A percentile compares a stretch with the other conserved stretches of the same genome.
Conservation (phyloP, 1,140 invertebrate species). For the Nephotettix cincticeps region DNA sequence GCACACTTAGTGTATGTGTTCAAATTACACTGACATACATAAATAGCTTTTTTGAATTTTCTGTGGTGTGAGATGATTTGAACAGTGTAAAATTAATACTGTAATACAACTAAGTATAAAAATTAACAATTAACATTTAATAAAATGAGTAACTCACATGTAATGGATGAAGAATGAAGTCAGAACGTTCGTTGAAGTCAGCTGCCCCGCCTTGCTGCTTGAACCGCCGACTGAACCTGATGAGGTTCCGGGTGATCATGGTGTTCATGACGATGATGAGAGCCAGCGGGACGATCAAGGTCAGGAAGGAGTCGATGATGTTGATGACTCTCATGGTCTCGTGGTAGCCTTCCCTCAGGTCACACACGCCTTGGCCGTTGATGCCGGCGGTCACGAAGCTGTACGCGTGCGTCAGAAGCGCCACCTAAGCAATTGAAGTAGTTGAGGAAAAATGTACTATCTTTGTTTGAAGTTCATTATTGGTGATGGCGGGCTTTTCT, state of each 20-base stretch:
- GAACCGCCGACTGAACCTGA: constrained; percentile 51
- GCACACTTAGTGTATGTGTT: too few relatives aligned
- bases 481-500: too few relatives aligned
- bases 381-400: constrained; percentile 53
- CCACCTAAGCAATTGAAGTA: constrained; percentile 37
- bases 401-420: constrained; percentile 54
- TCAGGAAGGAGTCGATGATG: constrained; percentile 57
- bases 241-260: constrained; percentile 54
- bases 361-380: constrained; percentile 46
- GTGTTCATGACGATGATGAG: constrained; percentile 60
- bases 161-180: constrained; percentile 29
- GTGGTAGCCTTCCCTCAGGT: constrained; percentile 49
- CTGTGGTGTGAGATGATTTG: too few relatives aligned
- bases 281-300: constrained; percentile 55
- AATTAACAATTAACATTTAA: too few relatives aligned
- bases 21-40: too few relatives aligned
- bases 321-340: constrained; percentile 54
- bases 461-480: too few relatives aligned
- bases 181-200: constrained; percentile 17
- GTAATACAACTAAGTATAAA: too few relatives aligned
- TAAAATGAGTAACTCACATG: constrained; percentile 3
- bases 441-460: too few relatives aligned
- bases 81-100: too few relatives aligned
- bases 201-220: constrained; percentile 35
- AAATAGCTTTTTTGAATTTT: too few relatives aligned